Evolutionary conservation across 2,113 vertebrate species (phyloP), one percentile per base, ranked within the genome.

Genomic region (Ornithorhynchus anatinus): DNA sequence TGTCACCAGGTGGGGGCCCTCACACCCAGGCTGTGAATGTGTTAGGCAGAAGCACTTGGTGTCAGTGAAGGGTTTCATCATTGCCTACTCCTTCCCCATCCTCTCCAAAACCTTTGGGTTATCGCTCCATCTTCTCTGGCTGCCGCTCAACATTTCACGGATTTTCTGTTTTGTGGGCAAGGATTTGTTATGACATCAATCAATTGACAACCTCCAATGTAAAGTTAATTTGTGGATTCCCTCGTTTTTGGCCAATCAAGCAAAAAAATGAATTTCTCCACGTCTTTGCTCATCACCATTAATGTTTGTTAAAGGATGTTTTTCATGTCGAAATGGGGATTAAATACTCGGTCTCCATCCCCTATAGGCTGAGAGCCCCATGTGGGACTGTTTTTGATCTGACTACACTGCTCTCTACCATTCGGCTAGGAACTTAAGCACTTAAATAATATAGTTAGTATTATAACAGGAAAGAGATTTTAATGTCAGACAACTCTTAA

Each of bases 51-150:
- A n/a, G n/a, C n/a, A n/a, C n/a, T n/a, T n/a, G n/a, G n/a, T n/a
- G n/a, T n/a, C n/a, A n/a, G n/a, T n/a, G n/a, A n/a, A n/a, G n/a
- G n/a, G n/a, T n/a, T 77, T 51, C 65, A 19, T 35, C 52, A 42
- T 19, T 77, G 77, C 42, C 0, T 32, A 7, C 72, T 16, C 66
- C 70, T n/a, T 53, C 73, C 71, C 19, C 11, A 59, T 1, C 4
- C 31, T 16, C 3, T 8, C 17, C 35, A 5, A 1, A 59, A 8
- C 3, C 37, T 64, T 79, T 75, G 32, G 16, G 2, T 2, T 40
- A 13, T 3, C 59, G 5, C 64, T 70, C 50, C 11, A 8, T 4
- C 2, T 53, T 40, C 15, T 52, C 3, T 48, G 32, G 5, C 0
- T 25, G 3, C 5, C 1, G 0, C 1, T 27, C 8, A 16, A 35